Base-by-base conservation (phyloP, 2,113 vertebrate genomes). In the Hippocampus zosterae region DNA sequence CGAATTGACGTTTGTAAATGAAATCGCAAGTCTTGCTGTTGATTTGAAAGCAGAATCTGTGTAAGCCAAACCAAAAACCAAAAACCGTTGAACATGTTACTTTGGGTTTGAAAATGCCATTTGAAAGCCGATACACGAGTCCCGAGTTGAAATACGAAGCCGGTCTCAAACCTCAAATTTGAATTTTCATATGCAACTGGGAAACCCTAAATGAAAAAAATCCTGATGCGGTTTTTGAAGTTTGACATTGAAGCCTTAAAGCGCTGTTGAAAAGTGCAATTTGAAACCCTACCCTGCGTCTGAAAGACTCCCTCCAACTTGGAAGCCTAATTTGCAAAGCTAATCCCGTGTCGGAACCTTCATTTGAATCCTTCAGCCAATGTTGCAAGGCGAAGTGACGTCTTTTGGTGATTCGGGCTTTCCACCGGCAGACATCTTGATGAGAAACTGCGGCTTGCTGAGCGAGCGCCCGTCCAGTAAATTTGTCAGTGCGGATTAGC, bases 401-500 rank as follows among this genome's bases (percentile, higher is more conserved):
- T 5, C 12, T 48, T 48, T 44, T 44, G 42, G 15, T 48, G 46
- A 48, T 48, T 48, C 16, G 15, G 15, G 15, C 46, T 21, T 50
- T 50, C 16, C 48, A 21, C 48, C 21, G 33, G 33, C 33, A 37
- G 16, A 21, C 48, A 50, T 50, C 48, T 18, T 18, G 3, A 50
- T 7, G 48, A 50, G 48, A 50, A 50, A 50, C 16, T 21, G 18
- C 16, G 5, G 7, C 48, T 18, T 8, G 11, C 9, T 33, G 21
- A 60, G 29, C 60, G 21, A 60, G 29, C 60, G 12, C 9, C 23
- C 21, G 72, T 75, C 7, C 64, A 67, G 60, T 53, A 44, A 71
- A 78, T 48, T 71, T 23, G 50, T 16, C 4, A 23, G 71, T 55
- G 48, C 15, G 62, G 70, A 75, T 82, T 73, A 67, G 69, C 48